Percentiles rank a stretch among this genome's conserved stretches.
phyloP scores from a whole-genome alignment of 2,797 vertebrate genomes.

The Falco cherrug region DNA sequence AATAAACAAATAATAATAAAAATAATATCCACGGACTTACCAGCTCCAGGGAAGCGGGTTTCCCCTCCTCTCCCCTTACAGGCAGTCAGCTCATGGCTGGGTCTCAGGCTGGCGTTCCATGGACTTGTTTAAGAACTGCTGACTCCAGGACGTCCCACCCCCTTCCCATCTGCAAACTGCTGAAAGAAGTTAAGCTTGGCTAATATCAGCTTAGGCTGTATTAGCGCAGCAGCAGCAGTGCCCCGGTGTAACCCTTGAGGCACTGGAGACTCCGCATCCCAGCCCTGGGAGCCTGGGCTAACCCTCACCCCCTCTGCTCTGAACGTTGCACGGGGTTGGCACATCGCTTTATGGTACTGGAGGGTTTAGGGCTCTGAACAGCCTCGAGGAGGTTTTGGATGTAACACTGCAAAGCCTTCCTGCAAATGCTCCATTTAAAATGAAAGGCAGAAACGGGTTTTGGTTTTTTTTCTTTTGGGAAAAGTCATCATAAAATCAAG shows the following conservation, averaged over 20 bases:
- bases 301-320: neutral
- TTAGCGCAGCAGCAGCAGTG: neutral
- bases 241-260: conserved; percentile 54
- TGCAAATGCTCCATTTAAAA: neutral
- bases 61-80: neutral
- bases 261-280: neutral
- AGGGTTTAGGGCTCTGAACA: neutral
- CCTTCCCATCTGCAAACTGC: conserved; percentile 54
- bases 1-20: neutral
- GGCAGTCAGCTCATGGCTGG: conserved; percentile 11
- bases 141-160: conserved; percentile 36
- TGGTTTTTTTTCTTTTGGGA: neutral
- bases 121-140: conserved; percentile 49
- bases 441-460: neutral
- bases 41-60: neutral
- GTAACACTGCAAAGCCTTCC: neutral
- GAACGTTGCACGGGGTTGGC: neutral
- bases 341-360: neutral
- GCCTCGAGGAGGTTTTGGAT: neutral
- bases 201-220: conserved; percentile 66
- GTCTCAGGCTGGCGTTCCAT: neutral
- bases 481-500: neutral
- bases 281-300: neutral
- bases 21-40: neutral
- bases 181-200: conserved; percentile 65